Conservation (phyloP, 2,797 vertebrate species). For the Sebastes melanostomus region DNA sequence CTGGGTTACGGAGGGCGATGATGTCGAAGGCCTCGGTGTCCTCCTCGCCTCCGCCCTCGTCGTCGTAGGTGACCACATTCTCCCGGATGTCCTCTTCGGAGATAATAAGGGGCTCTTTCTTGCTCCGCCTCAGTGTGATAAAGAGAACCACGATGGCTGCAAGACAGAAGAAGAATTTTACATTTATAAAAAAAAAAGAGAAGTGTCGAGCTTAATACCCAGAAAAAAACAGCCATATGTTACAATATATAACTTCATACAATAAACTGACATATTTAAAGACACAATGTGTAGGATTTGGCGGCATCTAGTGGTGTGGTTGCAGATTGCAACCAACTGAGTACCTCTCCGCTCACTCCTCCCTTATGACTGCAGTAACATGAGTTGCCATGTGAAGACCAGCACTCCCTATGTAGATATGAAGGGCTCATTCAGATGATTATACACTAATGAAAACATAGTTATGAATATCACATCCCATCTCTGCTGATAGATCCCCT, state of each 20-base stretch:
- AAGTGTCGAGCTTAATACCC: background rate
- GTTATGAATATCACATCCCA: background rate
- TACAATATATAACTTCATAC: background rate
- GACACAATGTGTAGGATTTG: background rate
- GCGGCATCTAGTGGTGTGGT: background rate
- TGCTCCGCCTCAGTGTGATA: conserved; percentile 91
- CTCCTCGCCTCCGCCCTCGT: conserved; percentile 96
- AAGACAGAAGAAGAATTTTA: conserved; percentile 5
- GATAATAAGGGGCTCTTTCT: conserved; percentile 96
- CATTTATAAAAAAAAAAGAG: background rate
- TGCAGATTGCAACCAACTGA: background rate
- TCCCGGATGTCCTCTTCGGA: conserved; percentile 97
- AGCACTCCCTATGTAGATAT: background rate
- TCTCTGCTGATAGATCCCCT: background rate
- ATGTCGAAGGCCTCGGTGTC: conserved; percentile 99
- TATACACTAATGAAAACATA: background rate
- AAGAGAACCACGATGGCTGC: conserved; percentile 96
- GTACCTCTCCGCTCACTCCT: background rate
- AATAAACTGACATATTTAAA: background rate
- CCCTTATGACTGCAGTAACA: too few species aligned
- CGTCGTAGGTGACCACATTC: conserved; percentile 97
- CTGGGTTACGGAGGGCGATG: conserved; percentile 92
- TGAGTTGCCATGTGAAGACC: too few species aligned
- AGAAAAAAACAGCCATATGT: background rate
- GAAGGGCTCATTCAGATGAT: background rate